Evolutionary conservation across 2,888 invertebrate genomes (phyloP), one percentile per base, ranked within the genome.

Genomic region (Caenorhabditis virilis): DNA sequence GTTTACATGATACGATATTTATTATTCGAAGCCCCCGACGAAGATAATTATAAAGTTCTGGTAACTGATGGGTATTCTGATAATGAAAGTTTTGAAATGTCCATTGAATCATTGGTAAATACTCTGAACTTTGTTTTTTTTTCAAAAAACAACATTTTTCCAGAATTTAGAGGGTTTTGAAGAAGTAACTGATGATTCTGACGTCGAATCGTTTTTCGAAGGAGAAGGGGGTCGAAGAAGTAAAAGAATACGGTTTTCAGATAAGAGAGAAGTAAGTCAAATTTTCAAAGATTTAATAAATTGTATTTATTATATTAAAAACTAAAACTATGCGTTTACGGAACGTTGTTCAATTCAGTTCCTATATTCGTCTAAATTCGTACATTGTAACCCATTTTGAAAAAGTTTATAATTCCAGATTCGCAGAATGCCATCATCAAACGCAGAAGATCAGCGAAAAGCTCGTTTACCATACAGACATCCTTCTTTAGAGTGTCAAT

Each of bases 401-500:
- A n/a, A n/a, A n/a, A n/a, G n/a, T 27, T 16, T 6, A 51, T 22
- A 16, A 13, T 23, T 35, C n/a, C 45, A 88, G 84, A 87, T 88
- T 6, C 77, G 84, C 11, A 74, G 83, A 50, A 69, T 84, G 58
- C 84, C 84, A 61, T 85, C 71, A 4, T 64, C 69, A 11, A 71
- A 78, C 16, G 95, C 95, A 3, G 91, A 91, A 41, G 95, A 95
- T 83, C 95, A 95, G 11, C 86, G 93, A 67, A 87, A 94, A 80
- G 93, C 95, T 2, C 88, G 95, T 48, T 87, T 95, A 66, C 94
- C 95, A n/a, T 95, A 95, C 87, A 89, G 56, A 26, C 60, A 67
- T 22, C 67, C 72, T 6, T 49, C 69, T 4, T 48, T 65, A 4
- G 57, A 64, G 5, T 58, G 59, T 23, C 57, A 61, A n/a, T 33